These are phyloP conservation scores for Okamejei kenojei DNA, from an alignment of 2,797 vertebrate species.

Conservation along the genomic window DNA sequence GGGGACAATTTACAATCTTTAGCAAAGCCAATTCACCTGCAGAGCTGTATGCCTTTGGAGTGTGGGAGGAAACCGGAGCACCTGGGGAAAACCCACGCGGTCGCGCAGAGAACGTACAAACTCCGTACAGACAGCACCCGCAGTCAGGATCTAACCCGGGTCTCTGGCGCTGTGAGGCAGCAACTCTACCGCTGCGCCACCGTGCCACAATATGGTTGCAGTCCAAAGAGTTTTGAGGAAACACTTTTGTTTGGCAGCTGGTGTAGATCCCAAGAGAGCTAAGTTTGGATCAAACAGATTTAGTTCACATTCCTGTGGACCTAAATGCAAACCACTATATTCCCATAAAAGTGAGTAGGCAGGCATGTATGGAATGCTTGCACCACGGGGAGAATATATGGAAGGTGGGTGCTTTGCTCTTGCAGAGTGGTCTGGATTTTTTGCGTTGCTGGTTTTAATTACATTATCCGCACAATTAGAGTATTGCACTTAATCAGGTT, in stretches of 20 bases:
- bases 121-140: too few relatives aligned
- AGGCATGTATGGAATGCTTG: not conserved
- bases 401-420: not conserved
- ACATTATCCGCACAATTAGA: not conserved
- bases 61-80: too few relatives aligned
- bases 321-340: not conserved
- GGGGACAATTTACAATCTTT: too few relatives aligned
- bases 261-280: not conserved
- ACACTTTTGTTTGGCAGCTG: not conserved
- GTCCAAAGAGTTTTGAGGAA: too few relatives aligned
- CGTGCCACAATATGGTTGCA: not conserved
- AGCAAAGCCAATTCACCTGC: too few relatives aligned
- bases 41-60: too few relatives aligned
- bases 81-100: too few relatives aligned
- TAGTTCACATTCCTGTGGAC: not conserved
- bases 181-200: too few relatives aligned
- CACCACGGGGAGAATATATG: not conserved
- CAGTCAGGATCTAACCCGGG: too few relatives aligned
- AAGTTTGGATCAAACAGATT: not conserved
- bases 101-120: too few relatives aligned
- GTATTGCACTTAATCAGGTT: not conserved
- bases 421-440: not conserved
- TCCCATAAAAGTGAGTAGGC: not conserved
- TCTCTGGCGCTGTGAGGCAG: too few relatives aligned
- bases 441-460: not conserved